Evolutionary conservation across 2,113 vertebrate species (phyloP).

Genomic region (Chaetorhynchus papuensis): DNA sequence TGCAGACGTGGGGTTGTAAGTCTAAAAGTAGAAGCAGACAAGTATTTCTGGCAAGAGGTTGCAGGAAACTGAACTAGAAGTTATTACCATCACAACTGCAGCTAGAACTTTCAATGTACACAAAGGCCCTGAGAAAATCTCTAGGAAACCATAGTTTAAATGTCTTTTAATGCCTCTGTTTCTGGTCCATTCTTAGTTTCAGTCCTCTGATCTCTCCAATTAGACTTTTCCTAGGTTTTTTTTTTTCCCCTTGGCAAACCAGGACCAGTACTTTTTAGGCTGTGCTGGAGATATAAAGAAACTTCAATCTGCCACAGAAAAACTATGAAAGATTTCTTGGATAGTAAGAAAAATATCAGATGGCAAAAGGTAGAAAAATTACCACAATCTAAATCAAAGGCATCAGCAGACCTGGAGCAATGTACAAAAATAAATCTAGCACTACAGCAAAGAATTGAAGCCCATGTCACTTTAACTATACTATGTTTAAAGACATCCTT

Average conservation of each 20-base stretch:
- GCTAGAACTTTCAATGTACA: constrained; percentile 5
- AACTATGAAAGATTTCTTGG: neutral
- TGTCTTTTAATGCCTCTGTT: neutral
- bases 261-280: neutral
- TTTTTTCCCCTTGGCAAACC: neutral
- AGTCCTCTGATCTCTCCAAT: neutral
- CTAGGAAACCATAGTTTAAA: neutral
- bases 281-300: neutral
- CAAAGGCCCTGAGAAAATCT: neutral
- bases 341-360: neutral
- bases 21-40: constrained; percentile 46
- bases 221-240: neutral
- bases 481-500: neutral
- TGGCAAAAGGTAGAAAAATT: neutral
- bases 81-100: constrained; percentile 13
- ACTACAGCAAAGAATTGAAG: neutral
- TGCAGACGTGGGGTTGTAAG: neutral
- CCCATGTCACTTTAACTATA: neutral
- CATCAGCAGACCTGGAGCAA: neutral
- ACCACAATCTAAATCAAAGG: neutral
- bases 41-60: constrained; percentile 18
- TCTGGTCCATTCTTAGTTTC: neutral
- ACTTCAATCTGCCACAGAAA: neutral
- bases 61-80: constrained; percentile 36
- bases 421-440: neutral